Evolutionary conservation across 2,797 vertebrate species (phyloP), one percentile per base, ranked within the genome.

Genomic region (Huso huso): DNA sequence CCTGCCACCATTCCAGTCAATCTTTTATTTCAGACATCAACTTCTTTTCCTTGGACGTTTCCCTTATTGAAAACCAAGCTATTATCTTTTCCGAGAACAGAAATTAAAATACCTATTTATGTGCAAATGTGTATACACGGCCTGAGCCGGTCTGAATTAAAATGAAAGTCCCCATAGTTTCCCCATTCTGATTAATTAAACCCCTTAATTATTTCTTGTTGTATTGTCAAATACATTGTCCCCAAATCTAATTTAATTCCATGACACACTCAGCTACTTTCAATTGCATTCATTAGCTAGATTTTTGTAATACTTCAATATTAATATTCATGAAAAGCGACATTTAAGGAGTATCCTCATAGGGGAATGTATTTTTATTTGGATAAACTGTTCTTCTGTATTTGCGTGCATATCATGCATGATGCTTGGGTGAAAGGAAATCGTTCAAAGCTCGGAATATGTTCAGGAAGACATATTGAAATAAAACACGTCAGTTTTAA

Each of bases 91-190:
- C 53, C 9, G n/a, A 6, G 53, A 55, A 55, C 10, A 55, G 53
- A 55, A 55, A 10, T 55, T 55, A n/a, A 55, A 55, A n/a, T 55
- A 55, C 53, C 53, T 55, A 55, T 55, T 55, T 55, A 55, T 9
- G 53, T 55, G 53, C 53, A 55, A 55, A 55, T 55, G 53, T 55
- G 10, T 55, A 55, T 9, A 55, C 10, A 55, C 7, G 53, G 53
- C n/a, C 6, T 55, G 53, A 55, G 53, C 53, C n/a, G 53, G 4
- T 55, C n/a, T 55, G 7, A 55, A 55, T 55, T 55, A 55, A 55
- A 55, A 55, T 55, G 9, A 10, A 55, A 55, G 53, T 55, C 53
- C 7, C 53, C 7, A 55, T 10, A 55, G 53, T 10, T 55, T 55
- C 5, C 5, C n/a, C n/a, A 55, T 55, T 55, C 53, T 55, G 53